Base-by-base conservation (phyloP, 2,797 vertebrate genomes). In the Chrysocyon brachyurus region DNA sequence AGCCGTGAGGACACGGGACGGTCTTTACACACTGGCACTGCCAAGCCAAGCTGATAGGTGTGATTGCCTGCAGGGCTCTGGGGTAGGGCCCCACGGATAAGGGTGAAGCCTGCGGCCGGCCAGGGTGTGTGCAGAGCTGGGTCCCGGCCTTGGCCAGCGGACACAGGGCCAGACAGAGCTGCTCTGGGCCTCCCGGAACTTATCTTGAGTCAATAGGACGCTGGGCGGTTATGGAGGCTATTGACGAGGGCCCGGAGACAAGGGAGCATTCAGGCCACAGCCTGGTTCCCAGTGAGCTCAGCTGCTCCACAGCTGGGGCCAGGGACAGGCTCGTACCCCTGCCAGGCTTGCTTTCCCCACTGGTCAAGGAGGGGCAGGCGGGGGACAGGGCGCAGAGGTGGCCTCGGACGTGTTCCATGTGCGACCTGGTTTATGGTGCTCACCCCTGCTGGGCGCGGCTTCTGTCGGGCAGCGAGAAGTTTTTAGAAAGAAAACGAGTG, bases 121-220 rank as follows among this genome's bases (percentile, higher is more conserved):
- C 81, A 81, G 57, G 92, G 93, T 98, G 95, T 98, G 98, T 98
- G 97, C 95, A 66, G 97, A 98, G 97, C 93, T 16, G 17, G 91
- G 91, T 63, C 97, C 70, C 6, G 21, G 66, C 84, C 64, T n/a
- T n/a, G 90, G 88, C 97, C 96, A 59, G 98, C 97, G 52, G 97
- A 97, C 97, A 90, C 97, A 12, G 92, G 94, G 66, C 97, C 94
- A 98, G 98, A 98, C 98, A 99, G 98, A 93, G 21, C 97, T 95
- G 97, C 98, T 98, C 97, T 97, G 97, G 95, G 97, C 96, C 97
- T 96, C 94, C 95, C 1, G n/a, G 97, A 75, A 73, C 98, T 99
- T 99, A 99, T 99, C 99, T 99, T 98, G 97, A 98, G 98, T 98
- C 98, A 98, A 98, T 97, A 99, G 90, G 98, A 98, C 95, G 90